These are phyloP conservation scores for Xylocopa sonorina DNA, from an alignment of 1,140 invertebrate genomes.

Conservation along the genomic window DNA sequence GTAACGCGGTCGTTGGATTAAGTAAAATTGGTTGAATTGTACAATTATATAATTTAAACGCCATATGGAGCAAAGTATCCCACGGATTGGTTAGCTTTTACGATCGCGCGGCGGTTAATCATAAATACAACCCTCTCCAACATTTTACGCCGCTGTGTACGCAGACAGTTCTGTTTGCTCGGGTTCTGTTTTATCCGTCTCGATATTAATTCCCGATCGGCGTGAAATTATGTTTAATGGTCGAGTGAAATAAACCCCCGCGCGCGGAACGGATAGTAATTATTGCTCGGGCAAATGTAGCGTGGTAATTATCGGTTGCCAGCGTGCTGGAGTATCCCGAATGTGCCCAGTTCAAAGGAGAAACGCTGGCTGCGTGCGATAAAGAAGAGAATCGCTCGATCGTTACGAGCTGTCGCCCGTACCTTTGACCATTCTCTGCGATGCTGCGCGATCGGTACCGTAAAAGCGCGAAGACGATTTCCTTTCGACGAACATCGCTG, in stretches of 20 bases:
- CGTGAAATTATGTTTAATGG: neutral
- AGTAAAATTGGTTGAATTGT: constrained; percentile 45
- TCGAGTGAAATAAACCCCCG: neutral
- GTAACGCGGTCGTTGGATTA: neutral
- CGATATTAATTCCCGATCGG: constrained; percentile 20
- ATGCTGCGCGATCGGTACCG: neutral
- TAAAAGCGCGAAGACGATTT: constrained; percentile 14
- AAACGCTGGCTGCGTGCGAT: no score
- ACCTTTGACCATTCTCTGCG: no score
- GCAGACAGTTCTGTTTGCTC: constrained; percentile 27
- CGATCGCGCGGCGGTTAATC: constrained; percentile 50
- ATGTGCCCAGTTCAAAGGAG: no score
- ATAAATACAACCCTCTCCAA: constrained; percentile 48
- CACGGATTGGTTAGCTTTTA: neutral
- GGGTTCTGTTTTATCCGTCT: constrained; percentile 35
- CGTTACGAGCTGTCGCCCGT: no score
- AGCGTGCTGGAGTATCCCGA: no score
- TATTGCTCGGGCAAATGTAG: no score
- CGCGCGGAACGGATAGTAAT: no score
- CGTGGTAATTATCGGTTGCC: no score
- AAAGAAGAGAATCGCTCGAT: no score
- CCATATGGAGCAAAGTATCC: constrained; percentile 42
- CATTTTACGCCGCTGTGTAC: constrained; percentile 20
- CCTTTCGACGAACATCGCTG: neutral
- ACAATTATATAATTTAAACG: constrained; percentile 37